These are phyloP conservation scores for Therioaphis trifolii DNA, from an alignment of 2,888 invertebrate genomes.

Conservation along the genomic window DNA sequence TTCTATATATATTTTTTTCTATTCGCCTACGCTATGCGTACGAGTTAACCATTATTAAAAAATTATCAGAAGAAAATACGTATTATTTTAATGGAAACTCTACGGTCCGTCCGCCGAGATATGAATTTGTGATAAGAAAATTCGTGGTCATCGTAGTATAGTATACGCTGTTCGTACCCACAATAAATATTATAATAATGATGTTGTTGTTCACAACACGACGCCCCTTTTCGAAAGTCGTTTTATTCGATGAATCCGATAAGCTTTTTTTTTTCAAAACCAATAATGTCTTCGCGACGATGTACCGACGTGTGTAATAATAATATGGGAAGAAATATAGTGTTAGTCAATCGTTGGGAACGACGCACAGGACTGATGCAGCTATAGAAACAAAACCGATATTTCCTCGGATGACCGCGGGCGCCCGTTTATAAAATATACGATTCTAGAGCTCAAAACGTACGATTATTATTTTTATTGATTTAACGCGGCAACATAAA, in stretches of 20 bases:
- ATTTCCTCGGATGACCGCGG: no score
- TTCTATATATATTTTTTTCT: no score
- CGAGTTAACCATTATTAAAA: neutral
- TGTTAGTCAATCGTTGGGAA: no score
- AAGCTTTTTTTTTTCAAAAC: conserved; percentile 4
- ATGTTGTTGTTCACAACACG: neutral
- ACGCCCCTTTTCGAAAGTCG: conserved; percentile 1
- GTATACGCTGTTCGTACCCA: neutral
- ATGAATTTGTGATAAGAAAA: neutral
- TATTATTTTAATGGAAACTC: neutral
- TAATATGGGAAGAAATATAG: neutral
- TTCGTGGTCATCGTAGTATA: neutral
- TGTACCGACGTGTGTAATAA: neutral
- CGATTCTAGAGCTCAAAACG: no score
- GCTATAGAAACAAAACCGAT: no score
- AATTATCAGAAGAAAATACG: neutral
- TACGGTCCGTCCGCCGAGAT: neutral
- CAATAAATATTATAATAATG: neutral
- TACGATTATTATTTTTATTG: no score
- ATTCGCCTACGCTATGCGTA: neutral
- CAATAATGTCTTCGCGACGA: neutral
- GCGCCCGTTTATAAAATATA: no score
- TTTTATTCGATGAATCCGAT: neutral
- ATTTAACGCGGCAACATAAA: no score
- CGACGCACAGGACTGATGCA: no score